Percentiles rank a stretch among this genome's conserved stretches.
Evolutionary conservation across 1,140 invertebrate genomes (phyloP).

Genomic region (Oryzaephilus surinamensis): DNA sequence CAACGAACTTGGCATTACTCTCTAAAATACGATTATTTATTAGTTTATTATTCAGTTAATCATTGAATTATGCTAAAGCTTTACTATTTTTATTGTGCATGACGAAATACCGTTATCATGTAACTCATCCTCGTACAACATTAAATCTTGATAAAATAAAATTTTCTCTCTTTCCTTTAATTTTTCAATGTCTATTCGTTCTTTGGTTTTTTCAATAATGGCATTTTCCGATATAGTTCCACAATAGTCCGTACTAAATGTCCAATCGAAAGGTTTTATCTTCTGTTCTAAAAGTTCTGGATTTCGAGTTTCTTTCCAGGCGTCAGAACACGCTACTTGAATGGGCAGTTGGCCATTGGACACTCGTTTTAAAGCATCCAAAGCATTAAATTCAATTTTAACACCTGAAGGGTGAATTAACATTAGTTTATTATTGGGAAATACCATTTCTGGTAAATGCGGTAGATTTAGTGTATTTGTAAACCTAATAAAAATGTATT

Average conservation of each 20-base stretch:
- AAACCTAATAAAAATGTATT: constrained; percentile 50
- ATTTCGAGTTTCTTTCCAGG: constrained; percentile 76
- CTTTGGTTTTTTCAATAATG: constrained; percentile 49
- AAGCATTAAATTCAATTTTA: constrained; percentile 73
- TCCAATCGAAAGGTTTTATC: constrained; percentile 94
- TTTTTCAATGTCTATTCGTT: constrained; percentile 82
- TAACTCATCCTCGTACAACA: constrained; percentile 95
- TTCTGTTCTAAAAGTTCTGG: constrained; percentile 61
- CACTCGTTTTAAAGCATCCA: constrained; percentile 81
- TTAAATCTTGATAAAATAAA: constrained; percentile 87
- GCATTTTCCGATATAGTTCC: constrained; percentile 65
- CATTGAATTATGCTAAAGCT: constrained; percentile 20
- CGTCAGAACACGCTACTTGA: constrained; percentile 78
- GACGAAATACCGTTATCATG: constrained; percentile 94
- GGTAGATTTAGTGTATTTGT: constrained; percentile 66
- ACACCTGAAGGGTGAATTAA: constrained; percentile 60
- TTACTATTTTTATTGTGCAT: constrained; percentile 88
- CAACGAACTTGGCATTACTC: constrained; percentile 91
- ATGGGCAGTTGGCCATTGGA: constrained; percentile 67
- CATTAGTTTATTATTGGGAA: constrained; percentile 74
- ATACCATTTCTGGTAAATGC: constrained; percentile 96
- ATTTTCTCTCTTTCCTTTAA: constrained; percentile 87
- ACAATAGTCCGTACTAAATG: constrained; percentile 88
- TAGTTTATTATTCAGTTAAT: constrained; percentile 5
- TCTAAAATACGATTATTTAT: constrained; percentile 48